These are phyloP conservation scores for Stegodyphus mimosarum DNA, from an alignment of 1,140 invertebrate genomes.

Conservation along the genomic window DNA sequence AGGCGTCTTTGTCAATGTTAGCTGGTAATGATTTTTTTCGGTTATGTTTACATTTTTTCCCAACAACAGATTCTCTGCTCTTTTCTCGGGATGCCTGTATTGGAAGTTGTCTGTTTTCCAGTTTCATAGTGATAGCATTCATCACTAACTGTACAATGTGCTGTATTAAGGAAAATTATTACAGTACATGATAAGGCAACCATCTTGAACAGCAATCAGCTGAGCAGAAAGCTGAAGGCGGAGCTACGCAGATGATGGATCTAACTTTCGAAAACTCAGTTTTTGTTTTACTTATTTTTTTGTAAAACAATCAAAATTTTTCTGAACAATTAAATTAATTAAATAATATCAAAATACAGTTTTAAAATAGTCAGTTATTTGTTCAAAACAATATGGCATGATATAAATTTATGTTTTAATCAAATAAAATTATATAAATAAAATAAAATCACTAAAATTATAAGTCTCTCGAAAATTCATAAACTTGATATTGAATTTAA, in stretches of 20 bases:
- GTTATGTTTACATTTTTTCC: conserved; percentile 35
- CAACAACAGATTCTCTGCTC: conserved; percentile 9
- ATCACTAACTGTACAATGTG: conserved; percentile 40
- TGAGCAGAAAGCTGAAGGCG: conserved; percentile 52
- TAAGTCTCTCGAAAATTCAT: too few species aligned
- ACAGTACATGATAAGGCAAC: conserved; percentile 39
- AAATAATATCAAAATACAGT: too few species aligned
- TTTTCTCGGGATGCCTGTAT: conserved; percentile 28
- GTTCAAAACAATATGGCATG: too few species aligned
- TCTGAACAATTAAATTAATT: too few species aligned
- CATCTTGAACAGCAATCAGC: conserved; percentile 59
- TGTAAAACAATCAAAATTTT: too few species aligned
- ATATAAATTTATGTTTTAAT: too few species aligned
- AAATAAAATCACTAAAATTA: too few species aligned
- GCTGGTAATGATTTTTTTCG: conserved; percentile 34
- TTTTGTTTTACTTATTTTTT: too few species aligned
- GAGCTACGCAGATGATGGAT: conserved; percentile 29
- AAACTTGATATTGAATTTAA: too few species aligned
- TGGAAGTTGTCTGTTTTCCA: conserved; percentile 48
- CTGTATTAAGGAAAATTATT: conserved; percentile 38
- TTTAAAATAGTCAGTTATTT: too few species aligned
- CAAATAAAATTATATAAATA: too few species aligned
- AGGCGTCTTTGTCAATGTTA: conserved; percentile 59
- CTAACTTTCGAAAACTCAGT: too few species aligned
- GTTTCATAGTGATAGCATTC: conserved; percentile 58